Evolutionary conservation across 2,888 invertebrate genomes (phyloP).

Genomic region (Fragum fragum): DNA sequence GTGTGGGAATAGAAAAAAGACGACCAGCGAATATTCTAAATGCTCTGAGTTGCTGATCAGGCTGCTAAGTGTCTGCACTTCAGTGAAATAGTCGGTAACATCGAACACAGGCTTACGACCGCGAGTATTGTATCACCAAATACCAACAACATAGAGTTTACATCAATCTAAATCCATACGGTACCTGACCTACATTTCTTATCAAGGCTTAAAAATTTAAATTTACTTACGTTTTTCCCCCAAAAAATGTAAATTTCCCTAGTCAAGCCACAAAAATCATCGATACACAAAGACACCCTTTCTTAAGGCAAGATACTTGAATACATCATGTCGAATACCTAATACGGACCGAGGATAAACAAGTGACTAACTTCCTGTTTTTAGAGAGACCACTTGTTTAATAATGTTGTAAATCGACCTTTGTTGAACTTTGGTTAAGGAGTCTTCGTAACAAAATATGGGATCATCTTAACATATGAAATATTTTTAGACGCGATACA

Average conservation of each 20-base stretch:
- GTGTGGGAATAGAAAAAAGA: too few species aligned
- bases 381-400: neutral
- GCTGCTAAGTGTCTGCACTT: too few species aligned
- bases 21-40: too few species aligned
- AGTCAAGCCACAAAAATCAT: neutral
- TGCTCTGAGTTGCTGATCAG: too few species aligned
- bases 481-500: neutral
- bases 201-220: neutral
- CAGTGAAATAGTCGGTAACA: too few species aligned
- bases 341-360: conserved; percentile 17
- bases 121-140: too few species aligned
- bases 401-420: neutral
- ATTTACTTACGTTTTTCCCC: neutral
- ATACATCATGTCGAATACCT: neutral
- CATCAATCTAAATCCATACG: neutral
- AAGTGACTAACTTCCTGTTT: conserved; percentile 17
- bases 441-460: neutral
- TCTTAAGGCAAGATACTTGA: neutral
- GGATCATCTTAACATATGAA: neutral
- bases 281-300: neutral
- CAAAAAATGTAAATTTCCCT: neutral
- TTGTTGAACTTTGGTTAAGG: neutral
- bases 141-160: too few species aligned
- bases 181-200: neutral
- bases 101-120: too few species aligned